Conservation (phyloP, 37 sponge, comb jelly and placozoan species). For the Cliona cf. orientalis region DNA sequence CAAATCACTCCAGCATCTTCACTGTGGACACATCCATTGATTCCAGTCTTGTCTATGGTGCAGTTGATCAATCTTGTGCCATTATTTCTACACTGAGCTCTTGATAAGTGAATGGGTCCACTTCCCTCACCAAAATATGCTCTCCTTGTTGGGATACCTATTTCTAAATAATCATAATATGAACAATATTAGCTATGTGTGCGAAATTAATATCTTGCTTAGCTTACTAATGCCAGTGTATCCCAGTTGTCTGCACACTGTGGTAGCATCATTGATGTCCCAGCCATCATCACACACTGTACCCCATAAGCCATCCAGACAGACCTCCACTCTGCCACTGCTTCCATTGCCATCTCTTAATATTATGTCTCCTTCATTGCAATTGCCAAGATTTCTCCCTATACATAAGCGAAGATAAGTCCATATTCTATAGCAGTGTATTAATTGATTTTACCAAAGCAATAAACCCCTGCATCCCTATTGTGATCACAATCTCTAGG, state of each 20-base stretch:
- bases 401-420: not conserved
- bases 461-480: not conserved
- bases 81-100: too few relatives aligned
- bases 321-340: not conserved
- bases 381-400: not conserved
- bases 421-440: not conserved
- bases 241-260: not conserved
- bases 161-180: too few relatives aligned
- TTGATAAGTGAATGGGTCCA: too few relatives aligned
- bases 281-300: not conserved
- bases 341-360: not conserved
- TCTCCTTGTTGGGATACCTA: too few relatives aligned
- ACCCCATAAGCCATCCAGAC: not conserved
- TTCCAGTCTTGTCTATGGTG: too few relatives aligned
- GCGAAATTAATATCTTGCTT: too few relatives aligned
- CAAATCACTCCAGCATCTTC: too few relatives aligned
- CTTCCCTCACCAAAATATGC: too few relatives aligned
- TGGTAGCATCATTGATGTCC: not conserved
- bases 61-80: too few relatives aligned
- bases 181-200: too few relatives aligned
- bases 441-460: not conserved
- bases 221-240: not conserved
- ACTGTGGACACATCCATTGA: too few relatives aligned
- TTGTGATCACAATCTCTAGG: not conserved
- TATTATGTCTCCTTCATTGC: not conserved